Conservation (phyloP, 2,888 invertebrate species). For the Theretra japonica region DNA sequence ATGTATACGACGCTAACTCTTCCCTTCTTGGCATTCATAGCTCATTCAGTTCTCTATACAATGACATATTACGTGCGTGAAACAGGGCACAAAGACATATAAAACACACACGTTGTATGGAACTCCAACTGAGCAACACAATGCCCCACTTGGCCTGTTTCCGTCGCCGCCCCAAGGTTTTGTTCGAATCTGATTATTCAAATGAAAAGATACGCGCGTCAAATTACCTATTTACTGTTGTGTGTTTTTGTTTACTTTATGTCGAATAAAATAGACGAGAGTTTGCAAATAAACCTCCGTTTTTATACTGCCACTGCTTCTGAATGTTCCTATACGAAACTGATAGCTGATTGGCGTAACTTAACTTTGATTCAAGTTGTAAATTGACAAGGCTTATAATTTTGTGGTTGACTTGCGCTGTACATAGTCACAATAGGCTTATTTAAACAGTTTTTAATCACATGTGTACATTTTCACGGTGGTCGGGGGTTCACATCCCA, state of each 20-base stretch:
- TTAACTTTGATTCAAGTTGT: too few species aligned
- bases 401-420: too few species aligned
- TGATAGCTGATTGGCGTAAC: too few species aligned
- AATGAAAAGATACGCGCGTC: conserved; percentile 1
- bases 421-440: too few species aligned
- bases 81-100: neutral
- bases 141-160: neutral
- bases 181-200: conserved; percentile 1
- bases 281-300: neutral
- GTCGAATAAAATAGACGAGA: neutral
- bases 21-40: too few species aligned
- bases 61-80: too few species aligned
- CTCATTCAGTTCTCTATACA: too few species aligned
- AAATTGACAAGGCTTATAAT: too few species aligned
- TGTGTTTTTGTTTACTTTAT: neutral
- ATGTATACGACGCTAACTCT: too few species aligned
- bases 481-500: too few species aligned
- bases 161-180: neutral
- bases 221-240: conserved; percentile 8
- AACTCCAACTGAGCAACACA: neutral
- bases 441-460: too few species aligned
- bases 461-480: too few species aligned
- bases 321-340: neutral
- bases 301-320: neutral
- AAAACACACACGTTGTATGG: neutral